Conservation (phyloP, 1,140 invertebrate species). For the Harlomillsia oculata region DNA sequence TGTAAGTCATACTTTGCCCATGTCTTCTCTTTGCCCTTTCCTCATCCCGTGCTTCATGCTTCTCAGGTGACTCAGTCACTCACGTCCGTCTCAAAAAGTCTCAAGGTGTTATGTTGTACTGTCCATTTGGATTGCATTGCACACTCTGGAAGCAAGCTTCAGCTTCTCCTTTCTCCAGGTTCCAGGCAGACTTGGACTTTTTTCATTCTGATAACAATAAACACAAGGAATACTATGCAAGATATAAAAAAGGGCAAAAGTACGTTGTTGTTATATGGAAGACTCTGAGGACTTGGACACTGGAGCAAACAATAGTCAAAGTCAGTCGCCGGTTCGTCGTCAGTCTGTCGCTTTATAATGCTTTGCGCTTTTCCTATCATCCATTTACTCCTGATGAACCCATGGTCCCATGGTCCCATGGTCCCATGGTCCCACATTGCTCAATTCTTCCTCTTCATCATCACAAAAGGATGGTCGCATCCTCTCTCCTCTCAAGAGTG, state of each 20-base stretch:
- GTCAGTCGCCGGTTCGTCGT: slow-evolving; percentile 3
- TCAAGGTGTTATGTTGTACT: no score
- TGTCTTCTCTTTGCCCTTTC: no score
- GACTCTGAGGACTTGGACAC: neutral
- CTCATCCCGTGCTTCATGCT: no score
- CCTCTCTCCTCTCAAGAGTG: neutral
- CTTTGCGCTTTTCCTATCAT: neutral
- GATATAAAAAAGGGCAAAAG: neutral
- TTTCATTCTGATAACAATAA: no score
- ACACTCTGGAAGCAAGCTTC: no score
- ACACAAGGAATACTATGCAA: no score
- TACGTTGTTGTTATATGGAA: neutral
- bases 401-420: neutral
- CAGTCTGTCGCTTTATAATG: slow-evolving; percentile 14
- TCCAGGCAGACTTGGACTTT: no score
- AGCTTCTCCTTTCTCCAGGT: no score
- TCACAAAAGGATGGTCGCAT: neutral
- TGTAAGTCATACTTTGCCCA: no score
- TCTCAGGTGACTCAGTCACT: no score
- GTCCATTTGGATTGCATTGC: no score
- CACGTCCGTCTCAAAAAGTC: no score
- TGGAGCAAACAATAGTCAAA: slow-evolving; percentile 6
- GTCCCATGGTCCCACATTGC: neutral
- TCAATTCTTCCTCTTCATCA: neutral
- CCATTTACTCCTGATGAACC: neutral